phyloP scores from a whole-genome alignment of 2,113 vertebrate species.

The Thalassarche chlororhynchos region DNA sequence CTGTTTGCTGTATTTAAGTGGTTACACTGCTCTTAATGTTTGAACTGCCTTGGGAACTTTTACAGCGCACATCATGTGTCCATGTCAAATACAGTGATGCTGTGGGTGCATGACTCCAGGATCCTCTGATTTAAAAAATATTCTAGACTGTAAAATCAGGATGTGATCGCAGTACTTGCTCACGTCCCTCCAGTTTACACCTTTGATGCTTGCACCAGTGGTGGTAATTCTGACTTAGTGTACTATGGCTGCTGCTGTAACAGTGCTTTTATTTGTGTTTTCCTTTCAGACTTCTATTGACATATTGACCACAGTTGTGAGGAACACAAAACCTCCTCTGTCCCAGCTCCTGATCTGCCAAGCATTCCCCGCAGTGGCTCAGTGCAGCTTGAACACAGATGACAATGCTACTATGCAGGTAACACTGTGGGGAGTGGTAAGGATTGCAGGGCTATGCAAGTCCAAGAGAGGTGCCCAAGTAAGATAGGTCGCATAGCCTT shows the following conservation, averaged over 20 bases:
- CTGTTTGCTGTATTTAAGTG: neutral
- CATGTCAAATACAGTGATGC: neutral
- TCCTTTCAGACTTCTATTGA: slow-evolving; percentile 91
- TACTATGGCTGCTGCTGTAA: neutral
- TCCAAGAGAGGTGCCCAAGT: neutral
- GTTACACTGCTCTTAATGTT: neutral
- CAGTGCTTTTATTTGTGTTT: neutral
- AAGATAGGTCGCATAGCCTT: neutral
- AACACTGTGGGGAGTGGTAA: neutral
- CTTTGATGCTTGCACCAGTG: neutral
- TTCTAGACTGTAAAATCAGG: neutral
- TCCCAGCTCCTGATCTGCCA: slow-evolving; percentile 96
- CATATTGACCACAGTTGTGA: slow-evolving; percentile 95
- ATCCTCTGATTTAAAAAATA: neutral
- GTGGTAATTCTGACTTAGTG: neutral
- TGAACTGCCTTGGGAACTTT: neutral
- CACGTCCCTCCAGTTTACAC: neutral
- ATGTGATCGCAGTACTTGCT: neutral
- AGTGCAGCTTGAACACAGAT: slow-evolving; percentile 94
- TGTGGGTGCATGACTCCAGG: neutral
- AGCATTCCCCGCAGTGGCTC: slow-evolving; percentile 94
- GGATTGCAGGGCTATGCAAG: neutral
- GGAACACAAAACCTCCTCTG: slow-evolving; percentile 92
- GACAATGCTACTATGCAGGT: slow-evolving; percentile 99
- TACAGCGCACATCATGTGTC: neutral